These are phyloP conservation scores for Callipepla squamata DNA, from an alignment of 2,113 vertebrate genomes.

Conservation along the genomic window DNA sequence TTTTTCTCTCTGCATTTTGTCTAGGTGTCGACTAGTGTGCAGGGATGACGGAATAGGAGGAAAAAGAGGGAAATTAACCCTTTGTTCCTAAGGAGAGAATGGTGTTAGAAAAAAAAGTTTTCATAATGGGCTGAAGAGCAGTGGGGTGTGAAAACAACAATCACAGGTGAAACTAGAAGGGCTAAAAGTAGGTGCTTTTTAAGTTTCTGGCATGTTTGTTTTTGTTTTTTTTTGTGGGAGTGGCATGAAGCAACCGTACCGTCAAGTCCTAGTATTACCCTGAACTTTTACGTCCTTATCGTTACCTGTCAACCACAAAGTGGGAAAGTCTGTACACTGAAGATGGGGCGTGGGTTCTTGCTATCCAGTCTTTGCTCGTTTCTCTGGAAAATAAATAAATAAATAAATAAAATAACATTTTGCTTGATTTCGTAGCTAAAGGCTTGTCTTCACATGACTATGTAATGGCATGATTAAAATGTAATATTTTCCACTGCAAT, in stretches of 20 bases:
- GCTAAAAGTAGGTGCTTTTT: background rate
- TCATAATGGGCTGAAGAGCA: background rate
- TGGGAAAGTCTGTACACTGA: background rate
- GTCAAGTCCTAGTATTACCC: background rate
- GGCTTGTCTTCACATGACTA: constrained; percentile 16
- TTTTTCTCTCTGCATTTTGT: constrained; percentile 62
- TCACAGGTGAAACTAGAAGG: background rate
- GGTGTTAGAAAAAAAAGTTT: background rate
- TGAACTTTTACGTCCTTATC: background rate
- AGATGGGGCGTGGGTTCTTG: background rate
- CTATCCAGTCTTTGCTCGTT: background rate
- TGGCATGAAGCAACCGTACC: background rate
- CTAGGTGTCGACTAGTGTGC: constrained; percentile 45
- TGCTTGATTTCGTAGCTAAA: constrained; percentile 14
- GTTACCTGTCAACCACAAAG: background rate
- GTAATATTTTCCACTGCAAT: constrained; percentile 50
- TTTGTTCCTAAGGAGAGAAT: constrained; percentile 8
- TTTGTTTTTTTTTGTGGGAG: background rate
- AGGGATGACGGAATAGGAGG: background rate
- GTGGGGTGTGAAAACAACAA: background rate
- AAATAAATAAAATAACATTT: background rate
- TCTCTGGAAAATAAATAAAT: background rate
- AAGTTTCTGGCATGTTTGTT: background rate
- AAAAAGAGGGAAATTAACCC: constrained; percentile 59
- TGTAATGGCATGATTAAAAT: constrained; percentile 6